Percentiles rank a stretch among this genome's conserved stretches.
Conservation (phyloP, 1,140 invertebrate species). For the Tetragnatha versicolor region DNA sequence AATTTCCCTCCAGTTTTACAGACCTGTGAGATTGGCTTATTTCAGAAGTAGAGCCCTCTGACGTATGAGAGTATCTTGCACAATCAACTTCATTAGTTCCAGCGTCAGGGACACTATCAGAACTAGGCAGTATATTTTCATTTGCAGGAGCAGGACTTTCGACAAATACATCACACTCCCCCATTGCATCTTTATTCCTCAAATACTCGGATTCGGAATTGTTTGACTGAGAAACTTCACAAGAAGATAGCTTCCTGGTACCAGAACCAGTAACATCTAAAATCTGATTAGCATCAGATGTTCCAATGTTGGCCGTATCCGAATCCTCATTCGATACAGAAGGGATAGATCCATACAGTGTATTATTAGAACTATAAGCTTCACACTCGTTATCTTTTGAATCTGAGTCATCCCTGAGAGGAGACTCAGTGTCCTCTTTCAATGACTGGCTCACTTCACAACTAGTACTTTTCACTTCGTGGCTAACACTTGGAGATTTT, state of each 20-base stretch:
- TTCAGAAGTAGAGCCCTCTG: slow-evolving; percentile 8
- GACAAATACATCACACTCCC: slow-evolving; percentile 27
- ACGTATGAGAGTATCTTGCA: neutral
- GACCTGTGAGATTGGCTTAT: slow-evolving; percentile 30
- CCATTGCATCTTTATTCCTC: neutral
- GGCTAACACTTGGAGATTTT: neutral
- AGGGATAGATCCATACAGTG: too few species aligned
- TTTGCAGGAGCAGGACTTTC: neutral
- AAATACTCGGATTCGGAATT: neutral
- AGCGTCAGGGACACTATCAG: too few species aligned
- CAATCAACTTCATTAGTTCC: neutral
- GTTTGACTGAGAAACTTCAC: slow-evolving; percentile 26
- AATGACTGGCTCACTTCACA: slow-evolving; percentile 11
- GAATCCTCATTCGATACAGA: too few species aligned
- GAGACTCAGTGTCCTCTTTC: neutral
- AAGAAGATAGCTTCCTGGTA: slow-evolving; percentile 19
- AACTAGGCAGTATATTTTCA: neutral
- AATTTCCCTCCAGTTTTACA: neutral
- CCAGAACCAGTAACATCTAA: too few species aligned
- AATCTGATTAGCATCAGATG: too few species aligned
- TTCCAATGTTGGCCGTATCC: too few species aligned
- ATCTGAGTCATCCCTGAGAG: too few species aligned
- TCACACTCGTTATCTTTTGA: slow-evolving; percentile 10
- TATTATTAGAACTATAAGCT: neutral
- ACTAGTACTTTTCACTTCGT: neutral